phyloP scores from a whole-genome alignment of 2,797 vertebrate genomes.

The Sebastolobus alascanus region DNA sequence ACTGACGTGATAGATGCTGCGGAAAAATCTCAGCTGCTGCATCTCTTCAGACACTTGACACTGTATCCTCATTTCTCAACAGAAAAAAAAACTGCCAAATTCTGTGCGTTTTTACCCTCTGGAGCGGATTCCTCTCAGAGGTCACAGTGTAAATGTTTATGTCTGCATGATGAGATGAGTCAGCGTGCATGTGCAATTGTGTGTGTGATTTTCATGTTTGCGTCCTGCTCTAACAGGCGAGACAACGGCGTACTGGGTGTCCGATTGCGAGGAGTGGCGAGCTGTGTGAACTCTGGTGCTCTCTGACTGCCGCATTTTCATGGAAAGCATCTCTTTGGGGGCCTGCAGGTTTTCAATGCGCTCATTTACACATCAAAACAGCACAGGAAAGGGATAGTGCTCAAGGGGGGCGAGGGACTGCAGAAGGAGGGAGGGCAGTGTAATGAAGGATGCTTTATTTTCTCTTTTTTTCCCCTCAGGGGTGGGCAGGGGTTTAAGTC shows the following conservation, averaged over 20 bases:
- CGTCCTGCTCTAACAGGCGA: conserved; percentile 35
- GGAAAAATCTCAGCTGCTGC: conserved; percentile 49
- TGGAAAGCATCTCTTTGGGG: conserved; percentile 88
- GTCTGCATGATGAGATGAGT: conserved; percentile 54
- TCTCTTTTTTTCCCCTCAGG: conserved; percentile 74
- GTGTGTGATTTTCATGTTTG: conserved; percentile 42
- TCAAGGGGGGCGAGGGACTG: conserved; percentile 73
- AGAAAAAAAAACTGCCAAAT: conserved; percentile 18
- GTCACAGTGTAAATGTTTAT: conserved; percentile 45
- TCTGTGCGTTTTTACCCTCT: neutral
- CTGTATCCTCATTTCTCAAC: conserved; percentile 38
- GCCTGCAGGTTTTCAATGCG: conserved; percentile 87
- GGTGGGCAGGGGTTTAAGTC: conserved; percentile 78
- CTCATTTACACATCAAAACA: conserved; percentile 91
- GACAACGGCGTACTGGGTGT: conserved; percentile 50
- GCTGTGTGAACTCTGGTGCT: conserved; percentile 82
- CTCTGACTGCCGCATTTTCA: conserved; percentile 86
- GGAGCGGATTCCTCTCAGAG: conserved; percentile 18
- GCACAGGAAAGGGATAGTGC: conserved; percentile 87
- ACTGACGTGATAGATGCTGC: conserved; percentile 42
- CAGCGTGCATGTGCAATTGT: conserved; percentile 16
- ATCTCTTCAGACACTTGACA: conserved; percentile 48
- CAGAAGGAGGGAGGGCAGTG: conserved; percentile 77
- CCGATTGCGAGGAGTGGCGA: conserved; percentile 73
- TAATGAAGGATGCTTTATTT: conserved; percentile 89